Evolutionary conservation across 2,113 vertebrate species (phyloP), one percentile per base, ranked within the genome.

Genomic region (Hippocampus comes): DNA sequence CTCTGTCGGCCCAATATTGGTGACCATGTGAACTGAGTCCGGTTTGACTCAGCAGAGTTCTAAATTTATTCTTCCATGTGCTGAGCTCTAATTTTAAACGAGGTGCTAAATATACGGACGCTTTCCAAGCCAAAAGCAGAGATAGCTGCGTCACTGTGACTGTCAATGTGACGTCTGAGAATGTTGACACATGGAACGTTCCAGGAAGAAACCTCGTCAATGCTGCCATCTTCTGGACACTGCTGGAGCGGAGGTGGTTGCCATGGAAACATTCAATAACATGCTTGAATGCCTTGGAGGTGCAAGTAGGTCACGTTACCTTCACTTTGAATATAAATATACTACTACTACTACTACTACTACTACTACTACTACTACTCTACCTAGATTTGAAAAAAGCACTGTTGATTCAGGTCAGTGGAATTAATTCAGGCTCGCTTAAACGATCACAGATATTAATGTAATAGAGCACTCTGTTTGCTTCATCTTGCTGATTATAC

Each of bases 81-180:
- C 87, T 86, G 82, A 77, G 75, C 85, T 89, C 88, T 88, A 86
- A 82, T 73, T 86, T 88, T 84, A 90, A 89, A 89, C 76, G 18
- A 74, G 79, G 70, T 84, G 78, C 91, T 90, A 91, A 90, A 91
- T 91, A 92, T 92, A 92, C 86, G 79, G 78, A 70, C 67, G 90
- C 82, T 91, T 89, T 92, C 91, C 86, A 65, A 90, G 89, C 89
- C 91, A 92, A 91, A 92, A 86, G 63, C 74, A 89, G 84, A 87
- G 82, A 81, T 79, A 78, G 87, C 88, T 92, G 89, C 76, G 81
- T 92, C 92, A 90, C 77, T 81, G 79, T 83, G 77, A 82, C 79
- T 71, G 78, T 84, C 84, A 82, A 66, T 78, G 77, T 69, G 48
- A 70, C 72, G 75, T 70, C 70, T 69, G 70, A 66, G 68, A 23